Evolutionary conservation across 2,888 invertebrate genomes (phyloP).

Genomic region (Lithophane ornitopus): DNA sequence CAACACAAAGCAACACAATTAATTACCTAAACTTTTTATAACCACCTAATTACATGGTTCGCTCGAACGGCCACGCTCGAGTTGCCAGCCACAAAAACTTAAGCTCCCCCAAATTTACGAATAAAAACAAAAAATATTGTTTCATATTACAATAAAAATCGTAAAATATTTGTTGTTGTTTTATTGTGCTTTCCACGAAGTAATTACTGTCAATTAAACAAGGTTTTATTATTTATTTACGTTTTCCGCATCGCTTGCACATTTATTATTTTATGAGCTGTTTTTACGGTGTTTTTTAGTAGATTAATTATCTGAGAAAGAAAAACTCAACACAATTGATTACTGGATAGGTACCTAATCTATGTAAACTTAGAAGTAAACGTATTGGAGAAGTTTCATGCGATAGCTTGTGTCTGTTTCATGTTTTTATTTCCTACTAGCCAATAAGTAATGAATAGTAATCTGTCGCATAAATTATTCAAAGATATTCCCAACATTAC

Average conservation of each 20-base stretch:
- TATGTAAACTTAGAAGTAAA: not conserved
- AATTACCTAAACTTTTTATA: conserved; percentile 87
- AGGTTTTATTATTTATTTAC: conserved; percentile 43
- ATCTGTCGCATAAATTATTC: conserved; percentile 23
- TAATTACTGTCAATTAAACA: conserved; percentile 48
- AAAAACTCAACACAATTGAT: not conserved
- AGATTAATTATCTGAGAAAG: not conserved
- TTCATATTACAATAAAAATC: conserved; percentile 38
- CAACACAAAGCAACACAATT: conserved; percentile 81
- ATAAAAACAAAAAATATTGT: conserved; percentile 39
- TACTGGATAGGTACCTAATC: not conserved
- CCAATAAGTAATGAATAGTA: not conserved
- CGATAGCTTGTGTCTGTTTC: not conserved
- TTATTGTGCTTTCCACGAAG: conserved; percentile 48
- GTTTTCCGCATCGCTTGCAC: conserved; percentile 37
- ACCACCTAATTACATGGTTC: conserved; percentile 85
- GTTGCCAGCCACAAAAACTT: conserved; percentile 59
- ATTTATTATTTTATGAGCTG: conserved; percentile 20
- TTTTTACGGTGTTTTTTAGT: conserved; percentile 15
- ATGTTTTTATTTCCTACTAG: not conserved
- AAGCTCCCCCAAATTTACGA: conserved; percentile 56
- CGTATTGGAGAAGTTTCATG: not conserved
- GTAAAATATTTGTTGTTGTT: conserved; percentile 43
- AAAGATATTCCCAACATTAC: conserved; percentile 49
- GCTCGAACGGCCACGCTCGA: conserved; percentile 72